Base-by-base conservation (phyloP, 2,797 vertebrate species). In the Gila robusta region DNA sequence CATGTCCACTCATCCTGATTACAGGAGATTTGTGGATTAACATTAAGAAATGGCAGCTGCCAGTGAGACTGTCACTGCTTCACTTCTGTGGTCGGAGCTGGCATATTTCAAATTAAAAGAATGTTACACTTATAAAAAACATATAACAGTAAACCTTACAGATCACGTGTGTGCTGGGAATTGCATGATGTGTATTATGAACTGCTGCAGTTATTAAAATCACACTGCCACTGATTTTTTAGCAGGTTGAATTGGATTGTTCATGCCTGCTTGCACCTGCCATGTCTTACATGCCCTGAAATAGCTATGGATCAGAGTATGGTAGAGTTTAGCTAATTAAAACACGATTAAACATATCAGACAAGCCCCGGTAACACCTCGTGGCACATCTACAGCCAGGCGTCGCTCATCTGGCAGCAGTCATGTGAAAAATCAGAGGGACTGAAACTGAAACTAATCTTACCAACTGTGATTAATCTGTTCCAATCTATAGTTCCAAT, bases 21-120 rank as follows among this genome's bases (percentile, higher is more conserved):
- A 96, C 76, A 92, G 93, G 92, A 95, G 96, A 96, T 96, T 96
- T 95, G 93, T 87, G 91, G 96, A 96, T 96, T 96, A 95, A 90
- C 85, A 86, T 77, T 90, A 92, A 93, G 91, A 92, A 94, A 93
- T 90, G 92, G 86, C 91, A 94, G 91, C 87, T 91, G 91, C 89
- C 93, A 86, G 82, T 89, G 86, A 90, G 85, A 54, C 62, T 49
- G 41, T 76, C 52, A 54, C 26, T 44, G 52, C 78, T 84, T 83
- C 28, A 52, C 59, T 49, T 77, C 59, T 71, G n/a, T 41, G 23
- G 44, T 83, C 17, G 37, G 32, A 66, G 52, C 32, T 44, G 39
- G 12, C 59, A 69, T 72, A 14, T 78, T 87, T 62, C 52, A 44
- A n/a, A 54, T 14, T 32, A 11, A 39, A 35, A n/a, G 3, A 64